Conservation (phyloP, 2,797 vertebrate genomes). For the Percopsis omiscomaycus region DNA sequence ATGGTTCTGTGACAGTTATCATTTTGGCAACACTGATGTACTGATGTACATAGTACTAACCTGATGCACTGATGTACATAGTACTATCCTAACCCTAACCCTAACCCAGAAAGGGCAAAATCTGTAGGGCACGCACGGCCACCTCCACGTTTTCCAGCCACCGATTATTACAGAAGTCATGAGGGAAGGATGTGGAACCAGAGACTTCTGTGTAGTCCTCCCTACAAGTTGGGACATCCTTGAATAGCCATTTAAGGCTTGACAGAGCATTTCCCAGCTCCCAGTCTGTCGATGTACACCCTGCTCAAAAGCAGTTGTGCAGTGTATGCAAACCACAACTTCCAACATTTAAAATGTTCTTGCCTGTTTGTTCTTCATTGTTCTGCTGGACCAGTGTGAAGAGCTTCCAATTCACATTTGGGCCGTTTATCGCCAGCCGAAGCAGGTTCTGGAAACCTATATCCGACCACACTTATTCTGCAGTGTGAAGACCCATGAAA, state of each 20-base stretch:
- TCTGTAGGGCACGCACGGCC: conserved; percentile 1
- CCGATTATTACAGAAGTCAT: conserved; percentile 4
- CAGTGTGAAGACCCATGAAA: conserved; percentile 6
- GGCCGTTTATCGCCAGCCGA: conserved; percentile 40
- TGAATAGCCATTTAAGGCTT: conserved; percentile 1
- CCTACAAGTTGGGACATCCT: neutral
- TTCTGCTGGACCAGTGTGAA: conserved; percentile 31
- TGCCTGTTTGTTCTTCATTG: conserved; percentile 15
- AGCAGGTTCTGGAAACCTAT: conserved; percentile 35
- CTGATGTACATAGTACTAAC: no score
- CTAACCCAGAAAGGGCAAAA: neutral
- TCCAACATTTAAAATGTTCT: no score
- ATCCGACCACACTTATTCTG: conserved; percentile 2
- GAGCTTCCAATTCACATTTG: conserved; percentile 38
- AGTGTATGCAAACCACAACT: neutral
- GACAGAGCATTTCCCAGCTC: neutral
- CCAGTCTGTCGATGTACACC: neutral
- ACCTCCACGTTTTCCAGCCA: conserved; percentile 4
- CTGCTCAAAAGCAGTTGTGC: neutral
- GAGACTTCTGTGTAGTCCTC: neutral
- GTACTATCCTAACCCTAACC: no score
- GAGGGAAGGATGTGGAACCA: conserved; percentile 6
- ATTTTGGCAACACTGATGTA: conserved; percentile 3
- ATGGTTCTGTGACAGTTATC: neutral
- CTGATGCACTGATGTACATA: no score